These are phyloP conservation scores for Ennomos fuscantarius DNA, from an alignment of 2,888 invertebrate species.

Conservation along the genomic window DNA sequence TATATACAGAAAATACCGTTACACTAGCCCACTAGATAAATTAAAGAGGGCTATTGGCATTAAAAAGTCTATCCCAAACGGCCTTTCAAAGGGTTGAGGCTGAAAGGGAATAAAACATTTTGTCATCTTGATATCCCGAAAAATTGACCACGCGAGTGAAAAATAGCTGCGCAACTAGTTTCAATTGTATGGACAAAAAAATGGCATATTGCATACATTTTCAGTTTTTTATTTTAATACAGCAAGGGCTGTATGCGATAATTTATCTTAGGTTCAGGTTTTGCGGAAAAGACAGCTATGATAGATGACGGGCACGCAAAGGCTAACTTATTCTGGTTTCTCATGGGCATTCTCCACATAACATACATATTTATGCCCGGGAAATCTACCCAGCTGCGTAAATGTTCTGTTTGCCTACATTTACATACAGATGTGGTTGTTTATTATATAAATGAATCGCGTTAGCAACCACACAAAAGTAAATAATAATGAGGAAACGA, in stretches of 20 bases:
- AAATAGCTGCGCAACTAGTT: no score
- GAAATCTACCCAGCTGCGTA: constrained; percentile 34
- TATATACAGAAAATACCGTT: no score
- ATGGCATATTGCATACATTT: no score
- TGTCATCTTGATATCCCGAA: no score
- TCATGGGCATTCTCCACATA: constrained; percentile 48
- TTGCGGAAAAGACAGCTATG: constrained; percentile 48
- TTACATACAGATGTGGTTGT: constrained; percentile 13
- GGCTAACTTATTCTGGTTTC: constrained; percentile 58
- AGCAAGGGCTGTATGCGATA: constrained; percentile 8
- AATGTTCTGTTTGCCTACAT: constrained; percentile 29
- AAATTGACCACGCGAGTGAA: no score
- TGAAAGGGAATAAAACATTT: no score
- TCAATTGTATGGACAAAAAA: no score
- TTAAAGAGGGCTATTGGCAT: no score
- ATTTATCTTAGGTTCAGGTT: constrained; percentile 34
- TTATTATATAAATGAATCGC: constrained; percentile 17
- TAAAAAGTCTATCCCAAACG: no score
- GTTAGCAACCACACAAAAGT: background rate
- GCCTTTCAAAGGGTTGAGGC: no score
- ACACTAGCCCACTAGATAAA: no score
- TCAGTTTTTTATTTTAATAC: constrained; percentile 1
- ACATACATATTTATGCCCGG: constrained; percentile 51
- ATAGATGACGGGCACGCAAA: constrained; percentile 59
- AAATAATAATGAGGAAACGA: no score